Conservation (phyloP, 1,140 invertebrate species). For the Diorhabda sublineata region DNA sequence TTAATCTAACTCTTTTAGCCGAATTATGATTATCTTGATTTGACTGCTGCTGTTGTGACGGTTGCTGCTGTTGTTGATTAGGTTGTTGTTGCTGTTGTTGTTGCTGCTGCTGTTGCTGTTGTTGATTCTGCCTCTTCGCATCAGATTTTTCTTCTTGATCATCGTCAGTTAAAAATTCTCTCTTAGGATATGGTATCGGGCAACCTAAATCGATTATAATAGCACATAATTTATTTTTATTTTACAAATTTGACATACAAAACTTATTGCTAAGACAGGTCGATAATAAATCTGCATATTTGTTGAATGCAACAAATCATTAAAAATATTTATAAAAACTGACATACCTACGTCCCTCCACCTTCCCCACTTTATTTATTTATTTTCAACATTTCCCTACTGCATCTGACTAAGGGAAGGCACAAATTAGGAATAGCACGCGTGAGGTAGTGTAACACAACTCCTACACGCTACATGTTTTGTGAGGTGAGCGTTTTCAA, state of each 20-base stretch:
- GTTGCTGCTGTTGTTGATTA: slow-evolving; percentile 38
- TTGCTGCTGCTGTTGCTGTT: slow-evolving; percentile 55
- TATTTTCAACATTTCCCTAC: no score
- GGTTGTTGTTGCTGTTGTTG: slow-evolving; percentile 42
- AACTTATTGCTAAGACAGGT: neutral
- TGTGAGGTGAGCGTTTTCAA: no score
- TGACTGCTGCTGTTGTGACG: slow-evolving; percentile 44
- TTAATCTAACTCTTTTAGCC: slow-evolving; percentile 59
- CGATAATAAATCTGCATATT: no score
- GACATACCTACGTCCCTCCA: no score
- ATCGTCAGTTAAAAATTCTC: slow-evolving; percentile 97
- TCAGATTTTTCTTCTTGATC: slow-evolving; percentile 94
- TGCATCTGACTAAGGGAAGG: no score
- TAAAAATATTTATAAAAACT: no score
- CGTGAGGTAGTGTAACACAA: no score
- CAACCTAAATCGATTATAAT: slow-evolving; percentile 63
- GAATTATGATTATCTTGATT: slow-evolving; percentile 39
- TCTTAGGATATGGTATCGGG: slow-evolving; percentile 96
- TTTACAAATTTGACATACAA: neutral
- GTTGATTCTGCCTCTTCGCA: slow-evolving; percentile 76
- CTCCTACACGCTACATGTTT: no score
- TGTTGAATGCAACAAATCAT: no score
- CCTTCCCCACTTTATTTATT: no score
- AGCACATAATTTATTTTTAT: neutral
- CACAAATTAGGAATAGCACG: no score